These are phyloP conservation scores for Pristionchus fissidentatus DNA, from an alignment of 2,888 invertebrate species.

Conservation along the genomic window DNA sequence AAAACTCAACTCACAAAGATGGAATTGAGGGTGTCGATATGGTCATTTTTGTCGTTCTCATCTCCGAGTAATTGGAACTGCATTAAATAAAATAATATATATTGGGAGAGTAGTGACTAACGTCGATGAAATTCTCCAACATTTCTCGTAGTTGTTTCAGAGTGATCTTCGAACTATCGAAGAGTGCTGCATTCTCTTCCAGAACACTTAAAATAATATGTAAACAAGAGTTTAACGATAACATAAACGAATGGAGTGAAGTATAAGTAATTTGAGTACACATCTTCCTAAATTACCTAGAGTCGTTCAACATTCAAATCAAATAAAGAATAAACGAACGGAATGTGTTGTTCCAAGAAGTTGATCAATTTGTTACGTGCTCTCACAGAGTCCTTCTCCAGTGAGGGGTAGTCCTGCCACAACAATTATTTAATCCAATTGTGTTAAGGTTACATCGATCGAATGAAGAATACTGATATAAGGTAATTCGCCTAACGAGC, in stretches of 20 bases:
- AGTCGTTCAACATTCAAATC: no score
- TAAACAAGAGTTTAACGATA: no score
- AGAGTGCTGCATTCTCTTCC: constrained; percentile 10
- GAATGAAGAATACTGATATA: not conserved
- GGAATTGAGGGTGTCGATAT: not conserved
- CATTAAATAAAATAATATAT: not conserved
- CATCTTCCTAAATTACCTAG: no score
- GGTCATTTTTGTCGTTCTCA: not conserved
- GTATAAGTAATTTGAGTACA: no score
- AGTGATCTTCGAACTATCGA: constrained; percentile 1
- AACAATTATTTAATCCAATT: not conserved
- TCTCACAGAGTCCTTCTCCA: not conserved
- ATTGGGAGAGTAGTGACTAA: not conserved
- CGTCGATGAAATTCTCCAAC: constrained; percentile 14
- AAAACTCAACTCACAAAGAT: not conserved
- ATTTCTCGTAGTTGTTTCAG: not conserved
- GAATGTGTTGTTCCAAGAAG: not conserved
- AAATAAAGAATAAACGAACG: not conserved
- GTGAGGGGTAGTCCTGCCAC: not conserved
- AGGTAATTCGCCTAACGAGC: no score
- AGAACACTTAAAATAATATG: not conserved
- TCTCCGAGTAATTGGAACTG: constrained; percentile 18
- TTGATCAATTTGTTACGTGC: not conserved
- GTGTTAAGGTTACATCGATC: not conserved
- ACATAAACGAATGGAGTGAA: no score